Conservation (phyloP, 23 tunicate genomes). For the Aplidium turbinatum region DNA sequence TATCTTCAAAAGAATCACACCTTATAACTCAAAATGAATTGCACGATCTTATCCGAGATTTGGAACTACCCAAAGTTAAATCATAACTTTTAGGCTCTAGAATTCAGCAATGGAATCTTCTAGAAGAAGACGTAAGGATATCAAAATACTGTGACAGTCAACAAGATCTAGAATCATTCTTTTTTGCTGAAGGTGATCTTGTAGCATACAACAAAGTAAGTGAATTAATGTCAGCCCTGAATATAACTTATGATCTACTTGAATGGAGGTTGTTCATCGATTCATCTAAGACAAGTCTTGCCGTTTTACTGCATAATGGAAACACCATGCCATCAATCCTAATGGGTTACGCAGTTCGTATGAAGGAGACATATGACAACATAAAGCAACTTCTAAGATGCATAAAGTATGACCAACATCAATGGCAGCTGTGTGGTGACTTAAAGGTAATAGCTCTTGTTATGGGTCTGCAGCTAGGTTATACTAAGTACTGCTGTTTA, state of each 20-base stretch:
- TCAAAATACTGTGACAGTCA: slow-evolving; percentile 14
- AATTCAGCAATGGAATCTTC: slow-evolving; percentile 7
- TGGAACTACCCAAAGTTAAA: not conserved
- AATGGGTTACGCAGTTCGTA: slow-evolving; percentile 28
- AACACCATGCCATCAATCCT: slow-evolving; percentile 30
- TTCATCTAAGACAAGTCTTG: slow-evolving; percentile 25
- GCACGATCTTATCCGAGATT: slow-evolving; percentile 9
- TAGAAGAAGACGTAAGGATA: not conserved
- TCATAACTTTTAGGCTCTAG: not conserved
- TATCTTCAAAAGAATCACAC: too few species aligned
- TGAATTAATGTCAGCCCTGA: slow-evolving; percentile 13
- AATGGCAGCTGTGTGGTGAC: slow-evolving; percentile 33
- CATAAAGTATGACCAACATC: slow-evolving; percentile 24
- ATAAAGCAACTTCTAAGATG: slow-evolving; percentile 19
- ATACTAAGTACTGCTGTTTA: slow-evolving; percentile 40
- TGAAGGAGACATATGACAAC: slow-evolving; percentile 24
- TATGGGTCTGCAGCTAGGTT: slow-evolving; percentile 36
- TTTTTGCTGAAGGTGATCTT: slow-evolving; percentile 1
- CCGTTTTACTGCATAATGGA: slow-evolving; percentile 37
- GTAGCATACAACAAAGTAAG: not conserved
- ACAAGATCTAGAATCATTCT: not conserved
- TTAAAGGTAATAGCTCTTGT: slow-evolving; percentile 30
- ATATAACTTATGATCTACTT: not conserved
- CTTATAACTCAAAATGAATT: not conserved
- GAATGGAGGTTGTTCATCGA: slow-evolving; percentile 33